These are phyloP conservation scores for Chrysolophus pictus DNA, from an alignment of 2,797 vertebrate genomes.

Conservation along the genomic window DNA sequence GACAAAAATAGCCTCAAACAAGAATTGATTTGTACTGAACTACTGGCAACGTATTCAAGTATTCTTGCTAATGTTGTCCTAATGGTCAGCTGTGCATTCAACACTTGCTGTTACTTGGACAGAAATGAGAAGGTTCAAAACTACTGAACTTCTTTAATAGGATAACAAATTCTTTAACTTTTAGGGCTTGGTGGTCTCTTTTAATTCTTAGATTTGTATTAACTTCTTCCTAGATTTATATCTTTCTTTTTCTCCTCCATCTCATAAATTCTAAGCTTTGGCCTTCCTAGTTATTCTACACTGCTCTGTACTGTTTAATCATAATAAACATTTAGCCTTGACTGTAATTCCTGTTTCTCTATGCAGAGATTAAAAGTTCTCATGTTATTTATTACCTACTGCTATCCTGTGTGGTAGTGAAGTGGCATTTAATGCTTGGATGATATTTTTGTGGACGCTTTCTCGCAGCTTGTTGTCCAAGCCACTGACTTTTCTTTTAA, in stretches of 20 bases:
- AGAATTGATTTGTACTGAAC: background rate
- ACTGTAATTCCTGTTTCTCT: background rate
- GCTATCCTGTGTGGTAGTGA: background rate
- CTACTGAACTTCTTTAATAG: background rate
- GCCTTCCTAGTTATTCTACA: background rate
- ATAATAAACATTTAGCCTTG: background rate
- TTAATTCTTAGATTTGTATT: background rate
- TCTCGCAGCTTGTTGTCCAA: background rate
- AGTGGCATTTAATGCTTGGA: background rate
- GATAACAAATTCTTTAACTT: background rate
- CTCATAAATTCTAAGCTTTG: background rate
- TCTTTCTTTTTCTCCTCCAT: background rate
- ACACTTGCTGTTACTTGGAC: background rate
- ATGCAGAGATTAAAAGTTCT: background rate
- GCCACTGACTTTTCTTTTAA: background rate
- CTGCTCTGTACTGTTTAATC: background rate
- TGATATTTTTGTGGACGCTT: background rate
- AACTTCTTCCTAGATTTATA: background rate
- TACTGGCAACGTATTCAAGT: background rate
- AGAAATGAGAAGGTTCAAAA: background rate
- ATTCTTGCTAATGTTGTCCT: background rate
- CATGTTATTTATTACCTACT: background rate
- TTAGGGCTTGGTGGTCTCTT: background rate
- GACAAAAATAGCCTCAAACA: conserved; percentile 26
- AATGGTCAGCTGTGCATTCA: background rate